Percentiles rank a stretch among this genome's conserved stretches.
Evolutionary conservation across 2,888 invertebrate genomes (phyloP).

Genomic region (Rhagophthalmus giganteus): DNA sequence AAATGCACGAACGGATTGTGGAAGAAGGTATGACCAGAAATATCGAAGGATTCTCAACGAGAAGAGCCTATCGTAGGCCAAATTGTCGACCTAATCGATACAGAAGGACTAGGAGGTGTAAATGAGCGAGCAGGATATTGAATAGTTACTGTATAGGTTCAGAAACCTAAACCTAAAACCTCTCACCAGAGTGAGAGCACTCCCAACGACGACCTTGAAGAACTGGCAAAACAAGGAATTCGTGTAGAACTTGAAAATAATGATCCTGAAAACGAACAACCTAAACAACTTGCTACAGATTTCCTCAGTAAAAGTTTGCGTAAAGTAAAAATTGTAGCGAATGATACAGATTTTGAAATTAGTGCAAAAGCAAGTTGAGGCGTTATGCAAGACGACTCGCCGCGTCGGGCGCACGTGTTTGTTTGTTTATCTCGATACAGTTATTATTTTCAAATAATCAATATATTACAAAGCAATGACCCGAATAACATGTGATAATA

Average conservation of each 20-base stretch:
- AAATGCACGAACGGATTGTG: neutral
- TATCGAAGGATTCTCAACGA: slow-evolving; percentile 5
- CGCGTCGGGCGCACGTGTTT: too few species aligned
- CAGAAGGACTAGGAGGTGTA: neutral
- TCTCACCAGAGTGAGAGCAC: too few species aligned
- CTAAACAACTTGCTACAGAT: slow-evolving; percentile 3
- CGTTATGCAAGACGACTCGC: too few species aligned
- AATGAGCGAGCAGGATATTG: neutral
- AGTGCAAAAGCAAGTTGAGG: slow-evolving; percentile 7
- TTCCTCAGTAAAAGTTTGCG: slow-evolving; percentile 2
- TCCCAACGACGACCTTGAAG: slow-evolving; percentile 3
- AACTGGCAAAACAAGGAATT: slow-evolving; percentile 6
- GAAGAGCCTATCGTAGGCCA: slow-evolving; percentile 6
- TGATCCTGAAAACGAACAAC: slow-evolving; percentile 4
- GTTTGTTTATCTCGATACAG: too few species aligned
- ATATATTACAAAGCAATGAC: too few species aligned
- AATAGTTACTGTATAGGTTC: neutral
- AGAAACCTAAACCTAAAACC: too few species aligned
- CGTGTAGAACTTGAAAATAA: slow-evolving; percentile 6
- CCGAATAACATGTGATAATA: too few species aligned
- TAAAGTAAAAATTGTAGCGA: neutral
- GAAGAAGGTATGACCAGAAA: neutral
- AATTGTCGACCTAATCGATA: slow-evolving; percentile 1
- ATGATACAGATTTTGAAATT: slow-evolving; percentile 3
- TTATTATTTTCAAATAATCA: too few species aligned